A percentile compares a stretch with the other conserved stretches of the same genome.
These are phyloP conservation scores for Daphoenositta chrysoptera DNA, from an alignment of 2,113 vertebrate species.

Conservation along the genomic window DNA sequence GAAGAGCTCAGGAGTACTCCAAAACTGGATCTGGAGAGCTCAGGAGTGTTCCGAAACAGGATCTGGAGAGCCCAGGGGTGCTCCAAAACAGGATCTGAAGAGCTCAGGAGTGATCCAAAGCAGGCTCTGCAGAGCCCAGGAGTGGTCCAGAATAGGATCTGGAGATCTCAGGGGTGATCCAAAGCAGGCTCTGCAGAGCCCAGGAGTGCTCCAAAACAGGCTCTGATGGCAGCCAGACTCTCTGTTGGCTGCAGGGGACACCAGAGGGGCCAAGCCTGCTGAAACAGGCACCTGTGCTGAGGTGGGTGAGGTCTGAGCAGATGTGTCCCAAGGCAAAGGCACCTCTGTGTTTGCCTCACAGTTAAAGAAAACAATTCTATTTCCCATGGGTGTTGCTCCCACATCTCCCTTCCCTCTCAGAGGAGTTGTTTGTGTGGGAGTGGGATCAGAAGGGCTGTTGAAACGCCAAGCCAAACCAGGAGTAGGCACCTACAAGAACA, in stretches of 20 bases:
- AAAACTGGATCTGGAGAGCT: not conserved
- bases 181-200: no score
- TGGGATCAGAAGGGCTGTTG: not conserved
- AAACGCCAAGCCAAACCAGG: not conserved
- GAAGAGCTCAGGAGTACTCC: no score
- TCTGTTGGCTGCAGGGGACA: rapidly evolving
- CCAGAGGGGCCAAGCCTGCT: not conserved
- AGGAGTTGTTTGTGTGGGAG: not conserved
- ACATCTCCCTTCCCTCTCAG: not conserved
- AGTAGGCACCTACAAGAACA: rapidly evolving
- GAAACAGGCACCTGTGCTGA: not conserved
- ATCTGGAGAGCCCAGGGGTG: no score
- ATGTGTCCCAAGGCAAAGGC: not conserved
- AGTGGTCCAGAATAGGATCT: no score
- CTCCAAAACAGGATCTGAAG: not conserved
- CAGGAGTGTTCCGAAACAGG: no score
- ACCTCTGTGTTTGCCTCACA: not conserved
- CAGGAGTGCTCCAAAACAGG: not conserved
- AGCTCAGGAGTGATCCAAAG: no score
- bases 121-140: no score
- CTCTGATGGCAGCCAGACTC: not conserved
- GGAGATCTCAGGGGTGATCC: no score
- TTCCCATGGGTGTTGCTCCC: not conserved
- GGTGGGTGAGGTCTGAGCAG: rapidly evolving
- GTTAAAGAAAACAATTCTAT: rapidly evolving